phyloP scores from a whole-genome alignment of 1,140 invertebrate genomes.

The Eueides isabella region DNA sequence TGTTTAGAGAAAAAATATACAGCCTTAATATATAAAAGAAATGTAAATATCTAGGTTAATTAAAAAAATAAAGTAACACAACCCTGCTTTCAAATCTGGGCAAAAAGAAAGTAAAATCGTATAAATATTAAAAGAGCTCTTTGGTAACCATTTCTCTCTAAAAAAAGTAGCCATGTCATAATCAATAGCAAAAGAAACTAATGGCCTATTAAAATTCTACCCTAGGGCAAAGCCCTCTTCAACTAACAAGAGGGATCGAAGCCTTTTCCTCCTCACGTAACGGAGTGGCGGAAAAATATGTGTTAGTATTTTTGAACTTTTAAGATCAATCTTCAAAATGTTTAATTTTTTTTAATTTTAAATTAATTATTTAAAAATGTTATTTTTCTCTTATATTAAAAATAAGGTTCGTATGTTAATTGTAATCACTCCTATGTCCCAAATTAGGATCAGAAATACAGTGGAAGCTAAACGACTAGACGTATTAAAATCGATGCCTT shows the following conservation, averaged over 20 bases:
- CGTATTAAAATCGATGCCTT: no score
- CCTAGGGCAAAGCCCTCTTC: slow-evolving; percentile 33
- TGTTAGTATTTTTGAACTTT: slow-evolving; percentile 14
- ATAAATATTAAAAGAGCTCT: slow-evolving; percentile 16
- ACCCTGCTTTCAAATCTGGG: background rate
- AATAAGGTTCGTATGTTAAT: no score
- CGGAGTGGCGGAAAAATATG: slow-evolving; percentile 22
- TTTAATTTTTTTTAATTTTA: background rate
- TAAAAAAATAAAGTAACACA: background rate
- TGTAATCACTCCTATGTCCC: no score
- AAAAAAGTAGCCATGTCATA: slow-evolving; percentile 24
- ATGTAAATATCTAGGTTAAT: no score
- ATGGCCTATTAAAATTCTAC: slow-evolving; percentile 40
- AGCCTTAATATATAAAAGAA: no score
- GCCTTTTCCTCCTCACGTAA: slow-evolving; percentile 29
- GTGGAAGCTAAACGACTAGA: no score
- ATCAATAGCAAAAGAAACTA: slow-evolving; percentile 32
- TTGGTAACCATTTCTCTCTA: background rate
- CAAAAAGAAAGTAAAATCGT: slow-evolving; percentile 1
- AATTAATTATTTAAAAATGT: background rate
- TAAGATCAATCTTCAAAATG: slow-evolving; percentile 14
- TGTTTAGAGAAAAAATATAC: no score
- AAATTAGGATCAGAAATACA: no score
- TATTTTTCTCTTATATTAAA: no score
- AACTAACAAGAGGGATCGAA: slow-evolving; percentile 38